These are phyloP conservation scores for Phalanger gymnotis DNA, from an alignment of 2,797 vertebrate genomes.

Conservation along the genomic window DNA sequence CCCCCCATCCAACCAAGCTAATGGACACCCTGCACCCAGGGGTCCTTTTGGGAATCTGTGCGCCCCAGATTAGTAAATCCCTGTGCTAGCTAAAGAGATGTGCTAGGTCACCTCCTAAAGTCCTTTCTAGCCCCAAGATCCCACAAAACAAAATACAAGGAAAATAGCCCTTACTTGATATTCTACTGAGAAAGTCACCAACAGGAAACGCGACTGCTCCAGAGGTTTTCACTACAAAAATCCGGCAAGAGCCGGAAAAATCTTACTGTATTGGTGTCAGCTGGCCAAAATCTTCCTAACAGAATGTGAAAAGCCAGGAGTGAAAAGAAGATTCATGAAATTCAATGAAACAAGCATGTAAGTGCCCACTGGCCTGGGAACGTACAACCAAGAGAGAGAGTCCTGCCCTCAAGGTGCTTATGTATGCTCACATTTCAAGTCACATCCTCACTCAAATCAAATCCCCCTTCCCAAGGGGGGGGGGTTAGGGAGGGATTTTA, in stretches of 20 bases:
- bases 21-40: neutral
- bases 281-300: neutral
- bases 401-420: neutral
- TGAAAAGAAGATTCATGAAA: neutral
- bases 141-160: neutral
- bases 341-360: neutral
- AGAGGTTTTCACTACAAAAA: neutral
- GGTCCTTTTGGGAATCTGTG: neutral
- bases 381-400: neutral
- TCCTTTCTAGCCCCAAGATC: neutral
- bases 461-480: neutral
- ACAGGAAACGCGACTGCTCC: neutral
- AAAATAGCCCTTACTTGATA: neutral
- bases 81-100: neutral
- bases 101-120: neutral
- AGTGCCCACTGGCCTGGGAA: neutral
- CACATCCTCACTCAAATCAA: slow-evolving; percentile 28
- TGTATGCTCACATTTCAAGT: neutral
- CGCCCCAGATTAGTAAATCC: neutral
- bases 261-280: neutral
- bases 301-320: neutral
- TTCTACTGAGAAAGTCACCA: neutral
- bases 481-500: too few relatives aligned
- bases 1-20: too few relatives aligned
- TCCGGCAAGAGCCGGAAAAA: too few relatives aligned